Evolutionary conservation across 2,113 vertebrate species (phyloP), one percentile per base, ranked within the genome.

Genomic region (Lepus timidus): DNA sequence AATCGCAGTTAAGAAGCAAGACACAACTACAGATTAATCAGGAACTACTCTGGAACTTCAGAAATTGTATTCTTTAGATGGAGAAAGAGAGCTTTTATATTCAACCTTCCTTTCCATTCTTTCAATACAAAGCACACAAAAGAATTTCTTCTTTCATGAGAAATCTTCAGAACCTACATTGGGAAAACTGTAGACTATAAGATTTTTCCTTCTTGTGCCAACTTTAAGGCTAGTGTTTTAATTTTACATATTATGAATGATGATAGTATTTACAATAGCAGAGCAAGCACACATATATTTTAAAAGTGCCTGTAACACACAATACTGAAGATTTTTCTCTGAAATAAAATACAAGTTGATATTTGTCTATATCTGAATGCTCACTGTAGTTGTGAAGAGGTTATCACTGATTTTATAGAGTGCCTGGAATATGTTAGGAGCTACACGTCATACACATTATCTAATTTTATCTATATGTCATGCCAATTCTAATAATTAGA

Each of bases 141-240:
- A 62, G 6, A 3, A 64, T 67, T 71, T 81, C 4, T 70, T 83
- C 1, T 74, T 89, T 75, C 36, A 64, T 22, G n/a, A 79, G 44
- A 83, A 84, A 61, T 75, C 29, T 94, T 92, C 12, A 93, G 61
- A 91, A 44, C 76, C 14, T 85, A 23, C 33, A 33, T 80, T 58
- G 89, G 29, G 65, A 82, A 94, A 94, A 93, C 29, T 36, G 1
- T 19, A 75, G 22, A 68, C 14, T 76, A 80, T 31, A 86, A 82
- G 64, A 83, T 83, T 89, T 92, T 78, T 81, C 22, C n/a, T 88
- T 85, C 23, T 44, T 4, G 80, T 44, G 20, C 71, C 58, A 93
- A 84, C 22, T 27, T 89, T 64, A 90, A 81, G 87, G 49, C 22
- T 81, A 87, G 68, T 75, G 92, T 44, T 88, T 95, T 84, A 89